These are phyloP conservation scores for Kryptolebias ocellatus DNA, from an alignment of 2,797 vertebrate species.

Conservation along the genomic window DNA sequence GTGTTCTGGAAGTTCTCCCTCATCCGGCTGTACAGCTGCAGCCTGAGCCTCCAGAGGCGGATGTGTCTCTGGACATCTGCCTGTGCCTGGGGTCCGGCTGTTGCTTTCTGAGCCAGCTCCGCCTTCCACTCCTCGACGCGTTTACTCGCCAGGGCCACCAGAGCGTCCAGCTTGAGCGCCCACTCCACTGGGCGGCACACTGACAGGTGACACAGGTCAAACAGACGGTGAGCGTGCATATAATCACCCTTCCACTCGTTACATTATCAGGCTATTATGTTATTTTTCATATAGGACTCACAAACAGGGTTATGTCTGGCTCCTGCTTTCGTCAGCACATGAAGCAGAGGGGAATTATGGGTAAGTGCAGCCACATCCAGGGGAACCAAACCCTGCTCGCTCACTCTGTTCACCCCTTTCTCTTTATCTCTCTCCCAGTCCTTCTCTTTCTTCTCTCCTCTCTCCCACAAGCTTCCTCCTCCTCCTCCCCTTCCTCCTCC, in stretches of 20 bases:
- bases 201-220: constrained; percentile 28
- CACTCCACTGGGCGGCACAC: constrained; percentile 75
- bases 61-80: constrained; percentile 72
- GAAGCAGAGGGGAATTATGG: constrained; percentile 80
- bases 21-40: constrained; percentile 82
- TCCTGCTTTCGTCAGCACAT: constrained; percentile 79
- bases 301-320: constrained; percentile 80
- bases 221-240: neutral
- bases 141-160: constrained; percentile 74
- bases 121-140: constrained; percentile 71
- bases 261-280: neutral
- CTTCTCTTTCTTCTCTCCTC: constrained; percentile 68
- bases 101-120: constrained; percentile 59
- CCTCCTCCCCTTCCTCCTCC: constrained; percentile 27
- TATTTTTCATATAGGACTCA: constrained; percentile 58
- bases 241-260: constrained; percentile 7
- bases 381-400: constrained; percentile 82
- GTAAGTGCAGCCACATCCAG: constrained; percentile 83
- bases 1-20: constrained; percentile 78
- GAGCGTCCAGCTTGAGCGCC: constrained; percentile 74
- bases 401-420: constrained; percentile 77
- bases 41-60: constrained; percentile 77
- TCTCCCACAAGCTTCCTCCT: constrained; percentile 64
- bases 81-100: constrained; percentile 65
- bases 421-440: constrained; percentile 71